Conservation (phyloP, 2,888 invertebrate genomes). For the Adelognathus sp. region DNA sequence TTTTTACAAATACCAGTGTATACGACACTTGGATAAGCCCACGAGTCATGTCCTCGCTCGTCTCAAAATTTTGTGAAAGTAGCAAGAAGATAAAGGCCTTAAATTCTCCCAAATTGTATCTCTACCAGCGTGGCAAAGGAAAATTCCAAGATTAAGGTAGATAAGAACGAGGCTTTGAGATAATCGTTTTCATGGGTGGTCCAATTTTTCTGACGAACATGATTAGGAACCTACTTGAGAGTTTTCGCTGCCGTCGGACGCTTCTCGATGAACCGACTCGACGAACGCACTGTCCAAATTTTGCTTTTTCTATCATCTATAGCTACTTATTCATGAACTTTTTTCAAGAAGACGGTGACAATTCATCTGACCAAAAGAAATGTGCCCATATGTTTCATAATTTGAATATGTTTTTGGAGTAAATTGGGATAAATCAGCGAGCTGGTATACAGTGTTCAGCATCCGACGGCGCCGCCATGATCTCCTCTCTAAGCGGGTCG, state of each 20-base stretch:
- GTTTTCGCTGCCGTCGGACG: slow-evolving; percentile 46
- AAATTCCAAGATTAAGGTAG: slow-evolving; percentile 8
- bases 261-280: not conserved
- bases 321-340: not conserved
- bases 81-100: slow-evolving; percentile 32
- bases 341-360: not conserved
- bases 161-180: not conserved
- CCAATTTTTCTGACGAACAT: not conserved
- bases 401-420: not conserved
- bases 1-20: not conserved
- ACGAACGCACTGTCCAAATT: slow-evolving; percentile 7
- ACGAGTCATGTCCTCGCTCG: slow-evolving; percentile 19
- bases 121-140: not conserved
- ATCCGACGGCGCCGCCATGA: slow-evolving; percentile 64
- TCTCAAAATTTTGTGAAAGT: slow-evolving; percentile 39
- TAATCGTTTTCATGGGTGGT: not conserved
- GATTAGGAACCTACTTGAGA: slow-evolving; percentile 42
- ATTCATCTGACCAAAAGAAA: not conserved
- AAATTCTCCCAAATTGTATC: slow-evolving; percentile 16
- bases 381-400: not conserved
- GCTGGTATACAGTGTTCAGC: slow-evolving; percentile 39
- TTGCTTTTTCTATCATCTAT: not conserved
- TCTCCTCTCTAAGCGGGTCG: slow-evolving; percentile 26
- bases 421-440: slow-evolving; percentile 3
- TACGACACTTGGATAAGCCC: not conserved